Conservation (phyloP, 2,888 invertebrate genomes). For the Platerodrilus igneus region DNA sequence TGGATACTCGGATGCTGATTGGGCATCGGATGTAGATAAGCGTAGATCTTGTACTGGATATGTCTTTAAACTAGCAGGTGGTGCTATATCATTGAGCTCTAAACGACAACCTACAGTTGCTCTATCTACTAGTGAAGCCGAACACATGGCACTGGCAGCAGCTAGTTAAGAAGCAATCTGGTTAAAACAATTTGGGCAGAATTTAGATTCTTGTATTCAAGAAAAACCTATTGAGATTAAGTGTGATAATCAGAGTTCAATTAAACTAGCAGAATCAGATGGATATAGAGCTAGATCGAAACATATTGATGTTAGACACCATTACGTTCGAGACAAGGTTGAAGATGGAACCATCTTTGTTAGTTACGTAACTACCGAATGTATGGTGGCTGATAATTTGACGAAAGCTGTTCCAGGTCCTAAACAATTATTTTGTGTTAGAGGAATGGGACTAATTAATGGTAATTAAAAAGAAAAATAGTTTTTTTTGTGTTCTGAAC, state of each 20-base stretch:
- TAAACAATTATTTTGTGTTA: no score
- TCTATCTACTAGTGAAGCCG: constrained; percentile 33
- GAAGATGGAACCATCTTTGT: constrained; percentile 13
- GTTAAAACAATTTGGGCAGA: constrained; percentile 19
- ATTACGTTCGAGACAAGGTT: constrained; percentile 19
- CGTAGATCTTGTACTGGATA: constrained; percentile 23
- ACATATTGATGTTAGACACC: constrained; percentile 28
- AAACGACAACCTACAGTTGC: constrained; percentile 32
- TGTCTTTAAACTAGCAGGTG: constrained; percentile 5
- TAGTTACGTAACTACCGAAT: constrained; percentile 16
- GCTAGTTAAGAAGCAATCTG: constrained; percentile 31
- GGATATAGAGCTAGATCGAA: constrained; percentile 23
- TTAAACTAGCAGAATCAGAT: constrained; percentile 20
- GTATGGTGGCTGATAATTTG: constrained; percentile 25
- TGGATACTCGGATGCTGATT: constrained; percentile 30
- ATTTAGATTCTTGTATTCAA: no score
- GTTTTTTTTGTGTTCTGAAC: no score
- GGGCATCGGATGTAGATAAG: constrained; percentile 26
- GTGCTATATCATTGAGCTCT: constrained; percentile 5
- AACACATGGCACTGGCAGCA: constrained; percentile 32
- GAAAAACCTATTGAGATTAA: constrained; percentile 6
- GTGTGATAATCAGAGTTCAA: constrained; percentile 25
- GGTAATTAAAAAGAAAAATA: no score
- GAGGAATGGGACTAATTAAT: no score
- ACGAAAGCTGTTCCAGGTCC: constrained; percentile 44